phyloP scores from a whole-genome alignment of 2,797 vertebrate species.

The Cebuella pygmaea region DNA sequence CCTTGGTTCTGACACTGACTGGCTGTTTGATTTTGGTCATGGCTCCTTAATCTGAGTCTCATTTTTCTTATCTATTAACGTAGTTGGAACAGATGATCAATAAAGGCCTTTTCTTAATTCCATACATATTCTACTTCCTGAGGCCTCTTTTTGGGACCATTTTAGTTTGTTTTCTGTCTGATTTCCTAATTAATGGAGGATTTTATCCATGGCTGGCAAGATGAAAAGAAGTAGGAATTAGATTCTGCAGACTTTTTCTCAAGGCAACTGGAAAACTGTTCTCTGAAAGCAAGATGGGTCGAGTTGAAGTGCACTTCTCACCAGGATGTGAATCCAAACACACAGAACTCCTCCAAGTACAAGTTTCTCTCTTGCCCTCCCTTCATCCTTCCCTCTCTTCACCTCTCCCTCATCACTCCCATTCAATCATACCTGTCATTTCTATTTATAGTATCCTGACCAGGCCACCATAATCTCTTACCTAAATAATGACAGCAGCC shows the following conservation, averaged over 20 bases:
- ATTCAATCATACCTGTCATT: not conserved
- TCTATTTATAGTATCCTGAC: not conserved
- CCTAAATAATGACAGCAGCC: not conserved
- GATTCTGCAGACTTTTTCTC: not conserved
- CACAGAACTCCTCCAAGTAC: not conserved
- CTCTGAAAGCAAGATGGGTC: not conserved
- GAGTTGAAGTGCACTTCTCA: not conserved
- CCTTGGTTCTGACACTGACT: not conserved
- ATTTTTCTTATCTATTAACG: not conserved
- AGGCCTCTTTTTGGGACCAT: not conserved
- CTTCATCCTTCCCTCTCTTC: not conserved
- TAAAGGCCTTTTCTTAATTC: not conserved
- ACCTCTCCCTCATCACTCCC: not conserved
- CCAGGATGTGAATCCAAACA: not conserved
- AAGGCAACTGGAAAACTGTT: not conserved
- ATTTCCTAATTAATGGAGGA: not conserved
- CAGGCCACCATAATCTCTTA: not conserved
- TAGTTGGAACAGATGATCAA: not conserved
- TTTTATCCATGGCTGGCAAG: not conserved
- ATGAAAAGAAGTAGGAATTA: not conserved
- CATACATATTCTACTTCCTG: not conserved
- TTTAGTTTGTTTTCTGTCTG: not conserved
- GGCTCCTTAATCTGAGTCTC: not conserved
- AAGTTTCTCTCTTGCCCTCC: not conserved
- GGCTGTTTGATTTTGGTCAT: not conserved